phyloP scores from a whole-genome alignment of 2,888 invertebrate genomes.

The Myopa testacea region DNA sequence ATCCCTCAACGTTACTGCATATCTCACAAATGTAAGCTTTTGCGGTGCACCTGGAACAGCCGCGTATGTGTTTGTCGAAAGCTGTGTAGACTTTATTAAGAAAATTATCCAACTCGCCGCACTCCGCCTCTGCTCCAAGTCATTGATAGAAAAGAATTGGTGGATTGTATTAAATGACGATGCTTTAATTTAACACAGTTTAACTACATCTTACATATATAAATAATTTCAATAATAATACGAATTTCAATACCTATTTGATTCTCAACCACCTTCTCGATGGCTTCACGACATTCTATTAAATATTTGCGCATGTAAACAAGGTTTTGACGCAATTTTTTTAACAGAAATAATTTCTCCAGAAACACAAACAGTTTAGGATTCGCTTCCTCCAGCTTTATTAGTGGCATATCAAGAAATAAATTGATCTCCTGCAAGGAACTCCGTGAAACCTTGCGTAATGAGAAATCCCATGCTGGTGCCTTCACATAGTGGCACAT shows the following conservation, averaged over 20 bases:
- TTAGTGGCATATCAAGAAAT: slow-evolving; percentile 80
- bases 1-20: slow-evolving; percentile 85
- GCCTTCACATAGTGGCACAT: no score
- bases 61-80: slow-evolving; percentile 84
- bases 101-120: slow-evolving; percentile 79
- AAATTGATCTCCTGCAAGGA: slow-evolving; percentile 87
- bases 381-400: slow-evolving; percentile 84
- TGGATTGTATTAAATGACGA: slow-evolving; percentile 70
- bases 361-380: slow-evolving; percentile 88
- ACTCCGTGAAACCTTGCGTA: slow-evolving; percentile 83
- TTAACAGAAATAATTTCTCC: slow-evolving; percentile 85
- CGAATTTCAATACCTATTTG: slow-evolving; percentile 55
- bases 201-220: not conserved
- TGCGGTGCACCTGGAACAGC: slow-evolving; percentile 82
- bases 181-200: not conserved
- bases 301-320: slow-evolving; percentile 92
- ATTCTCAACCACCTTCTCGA: slow-evolving; percentile 66
- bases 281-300: slow-evolving; percentile 80
- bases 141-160: slow-evolving; percentile 84
- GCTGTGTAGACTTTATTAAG: slow-evolving; percentile 77
- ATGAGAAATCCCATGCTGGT: slow-evolving; percentile 96
- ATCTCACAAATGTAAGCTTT: slow-evolving; percentile 94
- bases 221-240: not conserved
- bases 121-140: slow-evolving; percentile 85
- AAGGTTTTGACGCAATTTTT: slow-evolving; percentile 85